A percentile compares a stretch with the other conserved stretches of the same genome.
Conservation (phyloP, 2,888 invertebrate genomes). For the Tuta absoluta region DNA sequence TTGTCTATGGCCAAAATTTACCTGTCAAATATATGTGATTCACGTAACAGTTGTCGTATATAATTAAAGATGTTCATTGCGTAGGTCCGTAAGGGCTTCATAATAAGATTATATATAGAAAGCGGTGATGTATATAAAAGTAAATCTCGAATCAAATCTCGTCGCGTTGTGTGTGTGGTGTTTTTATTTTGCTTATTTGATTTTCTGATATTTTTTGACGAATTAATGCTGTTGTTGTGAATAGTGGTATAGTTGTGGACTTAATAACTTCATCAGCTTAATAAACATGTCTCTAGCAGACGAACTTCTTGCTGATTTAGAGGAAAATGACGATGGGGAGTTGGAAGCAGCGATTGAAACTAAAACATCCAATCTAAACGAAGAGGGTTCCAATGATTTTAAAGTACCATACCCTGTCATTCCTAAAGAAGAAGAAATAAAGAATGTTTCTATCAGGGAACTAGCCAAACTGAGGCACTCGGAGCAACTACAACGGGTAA, state of each 20-base stretch:
- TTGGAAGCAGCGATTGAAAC: conserved; percentile 82
- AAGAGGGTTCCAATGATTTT: conserved; percentile 62
- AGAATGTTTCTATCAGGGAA: conserved; percentile 89
- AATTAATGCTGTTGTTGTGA: background rate
- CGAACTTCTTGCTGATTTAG: conserved; percentile 97
- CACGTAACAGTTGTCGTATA: background rate
- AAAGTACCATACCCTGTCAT: conserved; percentile 75
- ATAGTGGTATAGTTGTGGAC: background rate
- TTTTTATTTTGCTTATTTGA: background rate
- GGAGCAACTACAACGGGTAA: conserved; percentile 83
- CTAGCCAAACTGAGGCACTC: conserved; percentile 95
- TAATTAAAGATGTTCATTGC: background rate
- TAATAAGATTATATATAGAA: background rate
- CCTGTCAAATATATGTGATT: background rate
- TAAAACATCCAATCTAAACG: conserved; percentile 62
- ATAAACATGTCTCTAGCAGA: conserved; percentile 96
- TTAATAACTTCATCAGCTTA: background rate
- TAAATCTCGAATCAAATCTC: background rate
- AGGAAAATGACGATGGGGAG: conserved; percentile 91
- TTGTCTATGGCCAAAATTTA: conserved; percentile 7
- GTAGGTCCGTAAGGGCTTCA: background rate
- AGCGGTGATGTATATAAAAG: background rate
- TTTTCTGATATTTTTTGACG: background rate
- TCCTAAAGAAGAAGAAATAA: conserved; percentile 83
- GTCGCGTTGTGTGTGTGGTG: background rate